Percentiles rank a stretch among this genome's conserved stretches.
Evolutionary conservation across 2,888 invertebrate genomes (phyloP).

Genomic region (Baccha elongata): DNA sequence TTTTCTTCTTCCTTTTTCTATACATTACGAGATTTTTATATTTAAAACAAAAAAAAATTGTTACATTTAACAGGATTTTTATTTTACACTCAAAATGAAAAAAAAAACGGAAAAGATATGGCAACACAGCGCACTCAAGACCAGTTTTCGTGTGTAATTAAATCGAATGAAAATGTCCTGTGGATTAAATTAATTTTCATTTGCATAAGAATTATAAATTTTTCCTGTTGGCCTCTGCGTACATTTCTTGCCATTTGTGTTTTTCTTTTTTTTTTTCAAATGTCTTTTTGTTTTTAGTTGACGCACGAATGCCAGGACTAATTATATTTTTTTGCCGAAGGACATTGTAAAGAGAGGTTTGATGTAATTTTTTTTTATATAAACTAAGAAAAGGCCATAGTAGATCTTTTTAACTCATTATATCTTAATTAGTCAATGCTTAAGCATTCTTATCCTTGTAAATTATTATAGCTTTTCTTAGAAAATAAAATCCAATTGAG

Average conservation of each 20-base stretch:
- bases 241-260: slow-evolving; percentile 18
- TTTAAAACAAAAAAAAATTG: neutral
- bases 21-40: slow-evolving; percentile 23
- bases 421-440: slow-evolving; percentile 1
- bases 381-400: neutral
- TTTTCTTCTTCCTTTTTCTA: slow-evolving; percentile 19
- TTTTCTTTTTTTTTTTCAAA: slow-evolving; percentile 40
- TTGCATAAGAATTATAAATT: slow-evolving; percentile 80
- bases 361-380: neutral
- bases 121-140: slow-evolving; percentile 80
- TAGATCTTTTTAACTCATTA: slow-evolving; percentile 11
- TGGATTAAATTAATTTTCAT: slow-evolving; percentile 82
- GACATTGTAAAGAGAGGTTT: slow-evolving; percentile 63
- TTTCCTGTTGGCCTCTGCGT: slow-evolving; percentile 47
- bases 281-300: slow-evolving; percentile 62
- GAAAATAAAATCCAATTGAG: no score
- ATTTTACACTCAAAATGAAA: slow-evolving; percentile 43
- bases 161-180: slow-evolving; percentile 82
- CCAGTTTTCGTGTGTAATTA: slow-evolving; percentile 81
- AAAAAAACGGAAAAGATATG: slow-evolving; percentile 39
- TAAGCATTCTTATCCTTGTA: slow-evolving; percentile 15
- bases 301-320: slow-evolving; percentile 70
- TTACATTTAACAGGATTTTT: slow-evolving; percentile 49
- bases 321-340: slow-evolving; percentile 60
- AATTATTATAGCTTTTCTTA: neutral